Conservation (phyloP, 2,888 invertebrate genomes). For the Stratiomys singularior region DNA sequence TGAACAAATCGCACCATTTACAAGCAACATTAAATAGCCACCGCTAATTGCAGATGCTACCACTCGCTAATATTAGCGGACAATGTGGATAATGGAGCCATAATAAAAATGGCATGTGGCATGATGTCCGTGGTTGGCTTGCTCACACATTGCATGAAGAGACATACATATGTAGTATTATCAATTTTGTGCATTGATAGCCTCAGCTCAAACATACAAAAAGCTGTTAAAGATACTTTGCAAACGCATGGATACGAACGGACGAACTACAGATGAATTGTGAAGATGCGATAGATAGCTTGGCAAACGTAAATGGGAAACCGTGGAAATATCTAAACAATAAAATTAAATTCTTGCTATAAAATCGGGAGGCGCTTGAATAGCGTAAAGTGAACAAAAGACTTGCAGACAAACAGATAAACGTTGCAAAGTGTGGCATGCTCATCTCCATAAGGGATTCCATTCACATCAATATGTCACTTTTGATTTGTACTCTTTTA, state of each 20-base stretch:
- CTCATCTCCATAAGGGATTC: neutral
- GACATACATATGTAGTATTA: too few relatives aligned
- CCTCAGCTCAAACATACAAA: neutral
- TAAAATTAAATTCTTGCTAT: constrained; percentile 14
- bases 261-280: neutral
- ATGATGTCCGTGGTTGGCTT: neutral
- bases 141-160: neutral
- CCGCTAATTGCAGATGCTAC: neutral
- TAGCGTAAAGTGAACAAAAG: constrained; percentile 18
- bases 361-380: constrained; percentile 15
- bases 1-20: neutral
- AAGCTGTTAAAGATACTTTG: neutral
- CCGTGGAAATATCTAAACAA: neutral
- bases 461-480: neutral
- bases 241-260: too few relatives aligned
- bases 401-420: neutral
- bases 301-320: neutral
- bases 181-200: constrained; percentile 7
- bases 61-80: neutral
- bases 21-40: neutral
- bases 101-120: constrained; percentile 12
- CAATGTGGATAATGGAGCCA: too few relatives aligned
- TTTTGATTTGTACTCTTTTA: neutral
- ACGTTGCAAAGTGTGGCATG: neutral
- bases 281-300: neutral